Evolutionary conservation across 1,140 invertebrate genomes (phyloP).

Genomic region (Drosophila tristis): DNA sequence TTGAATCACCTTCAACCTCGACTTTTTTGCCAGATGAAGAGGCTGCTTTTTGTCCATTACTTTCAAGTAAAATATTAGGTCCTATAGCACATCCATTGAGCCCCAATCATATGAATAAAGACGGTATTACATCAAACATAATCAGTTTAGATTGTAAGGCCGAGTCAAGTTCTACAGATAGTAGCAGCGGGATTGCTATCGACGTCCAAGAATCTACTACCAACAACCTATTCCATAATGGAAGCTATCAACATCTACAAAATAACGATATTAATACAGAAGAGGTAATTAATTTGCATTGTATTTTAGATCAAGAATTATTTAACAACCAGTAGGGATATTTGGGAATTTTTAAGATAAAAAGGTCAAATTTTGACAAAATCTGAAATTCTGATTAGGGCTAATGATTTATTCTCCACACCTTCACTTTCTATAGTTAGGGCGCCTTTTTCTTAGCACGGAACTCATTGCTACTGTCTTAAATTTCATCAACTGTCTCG

Average conservation of each 20-base stretch:
- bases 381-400: too few species aligned
- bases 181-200: constrained; percentile 84
- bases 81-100: constrained; percentile 85
- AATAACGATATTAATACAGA: constrained; percentile 77
- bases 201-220: constrained; percentile 83
- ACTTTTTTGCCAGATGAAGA: constrained; percentile 85
- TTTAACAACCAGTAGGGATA: too few species aligned
- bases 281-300: constrained; percentile 58
- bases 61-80: constrained; percentile 84
- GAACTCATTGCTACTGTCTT: too few species aligned
- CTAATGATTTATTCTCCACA: too few species aligned
- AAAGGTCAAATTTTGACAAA: too few species aligned
- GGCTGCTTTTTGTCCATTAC: constrained; percentile 85
- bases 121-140: constrained; percentile 72
- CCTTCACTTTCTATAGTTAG: too few species aligned
- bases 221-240: constrained; percentile 84
- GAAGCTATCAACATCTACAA: constrained; percentile 84
- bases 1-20: constrained; percentile 71
- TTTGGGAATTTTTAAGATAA: too few species aligned
- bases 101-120: constrained; percentile 65
- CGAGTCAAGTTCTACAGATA: constrained; percentile 75
- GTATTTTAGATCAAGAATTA: too few species aligned
- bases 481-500: too few species aligned
- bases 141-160: constrained; percentile 60
- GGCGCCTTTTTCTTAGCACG: too few species aligned